Evolutionary conservation across 1,140 invertebrate genomes (phyloP), one percentile per base, ranked within the genome.

Genomic region (Habropoda laboriosa): DNA sequence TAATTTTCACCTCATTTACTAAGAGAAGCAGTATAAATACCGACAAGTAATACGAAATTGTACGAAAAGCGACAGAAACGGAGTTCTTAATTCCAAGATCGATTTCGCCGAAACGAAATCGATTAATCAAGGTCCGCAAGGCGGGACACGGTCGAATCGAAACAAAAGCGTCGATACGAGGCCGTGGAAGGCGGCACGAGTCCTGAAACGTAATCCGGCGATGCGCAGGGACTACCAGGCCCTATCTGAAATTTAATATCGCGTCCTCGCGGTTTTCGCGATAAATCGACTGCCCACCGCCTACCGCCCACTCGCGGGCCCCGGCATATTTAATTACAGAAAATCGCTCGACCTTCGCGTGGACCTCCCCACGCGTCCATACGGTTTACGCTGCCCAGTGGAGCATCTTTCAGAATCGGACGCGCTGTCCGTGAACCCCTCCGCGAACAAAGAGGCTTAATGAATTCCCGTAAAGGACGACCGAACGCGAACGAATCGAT

Each of bases 221-320:
- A 3, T 1, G 60, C 21, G 40, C 77, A 74, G 45, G 30, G 21
- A 80, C 77, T 83, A 85, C 49, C 79, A 77, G 79, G 47, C 53
- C 70, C 78, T 81, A 84, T 82, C 74, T 87, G 86, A 88, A 88
- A 88, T 88, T 89, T 82, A 89, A 88, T 89, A 88, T 86, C 81
- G 73, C 74, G 60, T 85, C 68, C 70, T 84, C 74, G 70, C 70
- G 61, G 64, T 87, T 87, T 86, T 81, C 79, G 24, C 83, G 73
- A 87, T 87, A 86, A 86, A 86, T 86, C 79, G 76, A 76, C 77
- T 76, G 71, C 74, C 74, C 80, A 79, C 80, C 76, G 85, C 60
- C 79, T 72, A 79, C 80, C 82, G 83, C 83, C 75, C 79, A 81
- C 82, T 85, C 80, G 73, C 79, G 49, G 60, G 18, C 21, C 24